phyloP scores from a whole-genome alignment of 2,113 vertebrate genomes.

The Stictonetta naevosa region DNA sequence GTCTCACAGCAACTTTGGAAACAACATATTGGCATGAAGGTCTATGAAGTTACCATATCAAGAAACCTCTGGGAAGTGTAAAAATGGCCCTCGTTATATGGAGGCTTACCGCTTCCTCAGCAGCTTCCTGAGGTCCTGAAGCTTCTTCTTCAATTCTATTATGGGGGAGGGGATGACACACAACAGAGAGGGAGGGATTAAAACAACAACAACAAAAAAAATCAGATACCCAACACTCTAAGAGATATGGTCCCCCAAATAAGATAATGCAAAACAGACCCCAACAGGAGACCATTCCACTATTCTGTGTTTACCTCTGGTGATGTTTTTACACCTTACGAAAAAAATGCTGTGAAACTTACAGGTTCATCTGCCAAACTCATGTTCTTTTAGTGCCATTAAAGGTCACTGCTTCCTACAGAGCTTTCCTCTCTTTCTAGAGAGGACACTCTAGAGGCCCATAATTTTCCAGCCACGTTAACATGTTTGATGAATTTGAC shows the following conservation, averaged over 20 bases:
- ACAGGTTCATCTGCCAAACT: background rate
- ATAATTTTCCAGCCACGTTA: background rate
- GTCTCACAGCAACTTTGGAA: background rate
- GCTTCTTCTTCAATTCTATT: conserved; percentile 73
- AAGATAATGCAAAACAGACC: background rate
- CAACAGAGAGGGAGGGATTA: too few species aligned
- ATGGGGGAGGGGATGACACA: background rate
- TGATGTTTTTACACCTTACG: background rate
- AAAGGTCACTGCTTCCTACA: background rate
- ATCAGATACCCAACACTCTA: background rate
- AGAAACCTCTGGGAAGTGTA: background rate
- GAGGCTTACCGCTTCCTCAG: conserved; percentile 83
- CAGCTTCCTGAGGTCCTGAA: conserved; percentile 80
- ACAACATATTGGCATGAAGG: background rate
- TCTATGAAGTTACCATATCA: background rate
- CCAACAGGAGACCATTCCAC: too few species aligned
- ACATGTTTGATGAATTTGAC: background rate
- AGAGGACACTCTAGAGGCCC: background rate
- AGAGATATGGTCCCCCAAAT: background rate
- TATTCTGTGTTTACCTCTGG: background rate
- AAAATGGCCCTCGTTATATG: background rate
- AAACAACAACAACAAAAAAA: too few species aligned
- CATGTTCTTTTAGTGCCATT: background rate
- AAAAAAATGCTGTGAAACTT: background rate
- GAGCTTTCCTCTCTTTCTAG: background rate